Evolutionary conservation across 1,140 invertebrate genomes (phyloP).

Genomic region (Papilio machaon): DNA sequence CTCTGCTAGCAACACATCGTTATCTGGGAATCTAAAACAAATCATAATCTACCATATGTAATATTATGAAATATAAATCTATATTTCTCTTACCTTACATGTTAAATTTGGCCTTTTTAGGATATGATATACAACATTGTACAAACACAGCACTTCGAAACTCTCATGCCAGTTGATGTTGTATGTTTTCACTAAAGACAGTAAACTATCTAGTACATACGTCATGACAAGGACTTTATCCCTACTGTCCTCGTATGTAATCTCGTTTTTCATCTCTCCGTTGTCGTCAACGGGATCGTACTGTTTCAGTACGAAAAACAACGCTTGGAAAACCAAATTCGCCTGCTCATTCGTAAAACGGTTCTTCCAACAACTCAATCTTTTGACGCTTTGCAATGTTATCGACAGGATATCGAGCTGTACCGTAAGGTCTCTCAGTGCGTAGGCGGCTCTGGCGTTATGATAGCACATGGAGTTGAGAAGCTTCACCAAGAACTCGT

Average conservation of each 20-base stretch:
- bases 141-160: conserved; percentile 85
- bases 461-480: conserved; percentile 84
- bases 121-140: conserved; percentile 81
- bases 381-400: conserved; percentile 85
- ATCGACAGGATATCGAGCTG: conserved; percentile 82
- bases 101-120: conserved; percentile 81
- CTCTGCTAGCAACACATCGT: neutral
- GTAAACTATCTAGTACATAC: conserved; percentile 84
- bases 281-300: conserved; percentile 69
- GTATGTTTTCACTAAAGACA: conserved; percentile 85
- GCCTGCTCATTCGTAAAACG: conserved; percentile 84
- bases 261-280: conserved; percentile 48
- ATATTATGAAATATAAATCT: neutral
- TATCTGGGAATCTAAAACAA: neutral
- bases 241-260: conserved; percentile 53
- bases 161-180: conserved; percentile 89
- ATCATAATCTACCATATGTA: too few species aligned
- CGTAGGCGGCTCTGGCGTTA: conserved; percentile 84
- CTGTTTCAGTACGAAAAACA: conserved; percentile 86
- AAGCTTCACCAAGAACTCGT: conserved; percentile 85
- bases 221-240: conserved; percentile 70
- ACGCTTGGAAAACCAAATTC: conserved; percentile 86
- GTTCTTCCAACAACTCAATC: conserved; percentile 81
- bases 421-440: conserved; percentile 81
- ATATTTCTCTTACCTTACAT: conserved; percentile 75